Base-by-base conservation (phyloP, 1,140 invertebrate species). In the Papilio xuthus region DNA sequence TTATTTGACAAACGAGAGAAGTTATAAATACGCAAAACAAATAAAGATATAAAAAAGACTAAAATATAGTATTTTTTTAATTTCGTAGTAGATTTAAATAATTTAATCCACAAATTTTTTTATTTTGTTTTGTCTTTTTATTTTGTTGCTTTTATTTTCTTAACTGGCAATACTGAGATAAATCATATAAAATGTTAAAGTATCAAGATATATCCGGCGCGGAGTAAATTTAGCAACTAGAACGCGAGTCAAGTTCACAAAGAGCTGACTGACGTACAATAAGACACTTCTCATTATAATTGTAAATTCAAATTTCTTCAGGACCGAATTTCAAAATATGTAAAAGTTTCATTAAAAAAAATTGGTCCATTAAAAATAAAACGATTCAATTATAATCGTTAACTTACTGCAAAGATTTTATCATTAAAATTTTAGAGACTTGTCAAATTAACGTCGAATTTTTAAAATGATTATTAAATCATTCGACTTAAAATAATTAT, bases 1-100 rank as follows among this genome's bases (percentile, higher is more conserved):
- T 63, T 76, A 37, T 56, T 63, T 76, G 74, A 76, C 74, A 37
- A 76, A 76, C 74, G 32, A 15, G 74, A 76, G 74, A 42, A 76
- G 56, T 76, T 6, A 47, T 0, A 28, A 67, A 28, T 23, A 28
- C 56, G 15, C 18, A 56, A 56, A 28, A 2, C 13, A 67, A 23
- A 67, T 13, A 32, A 12, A 12, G 26, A 60, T 28, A 20, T 0
- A 63, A 63, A 63, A 28, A 63, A 28, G n/a, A n/a, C n/a, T n/a
- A n/a, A n/a, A n/a, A n/a, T n/a, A n/a, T n/a, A n/a, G n/a, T n/a
- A n/a, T n/a, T n/a, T n/a, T n/a, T n/a, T n/a, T n/a, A n/a, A n/a
- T n/a, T n/a, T n/a, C n/a, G n/a, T n/a, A n/a, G n/a, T n/a, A n/a
- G n/a, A n/a, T n/a, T n/a, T n/a, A n/a, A n/a, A n/a, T n/a, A n/a